Conservation (phyloP, 2,888 invertebrate species). For the Chrysodeixis includens region DNA sequence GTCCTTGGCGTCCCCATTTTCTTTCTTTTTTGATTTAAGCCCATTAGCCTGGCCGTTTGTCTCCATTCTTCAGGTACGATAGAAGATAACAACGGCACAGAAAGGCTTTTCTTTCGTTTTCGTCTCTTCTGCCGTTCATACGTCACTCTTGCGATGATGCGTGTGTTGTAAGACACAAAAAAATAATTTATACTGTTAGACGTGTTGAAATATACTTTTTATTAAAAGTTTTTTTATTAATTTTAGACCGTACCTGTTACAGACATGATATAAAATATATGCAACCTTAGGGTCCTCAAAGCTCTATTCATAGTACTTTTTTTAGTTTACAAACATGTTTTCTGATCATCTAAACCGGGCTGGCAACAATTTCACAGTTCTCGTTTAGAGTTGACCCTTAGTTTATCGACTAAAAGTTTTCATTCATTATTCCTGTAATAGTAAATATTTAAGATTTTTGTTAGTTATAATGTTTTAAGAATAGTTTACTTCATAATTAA, state of each 20-base stretch:
- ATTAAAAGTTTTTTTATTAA: background rate
- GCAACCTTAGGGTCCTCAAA: too few relatives aligned
- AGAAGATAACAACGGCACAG: constrained; percentile 89
- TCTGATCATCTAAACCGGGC: too few relatives aligned
- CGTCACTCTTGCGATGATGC: constrained; percentile 84
- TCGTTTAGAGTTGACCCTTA: too few relatives aligned
- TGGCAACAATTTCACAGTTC: too few relatives aligned
- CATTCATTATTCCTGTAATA: too few relatives aligned
- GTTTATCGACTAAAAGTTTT: too few relatives aligned
- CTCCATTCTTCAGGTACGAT: constrained; percentile 88
- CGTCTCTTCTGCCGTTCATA: constrained; percentile 88
- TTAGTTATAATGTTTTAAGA: too few relatives aligned
- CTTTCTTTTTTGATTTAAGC: constrained; percentile 90
- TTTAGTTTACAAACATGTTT: too few relatives aligned
- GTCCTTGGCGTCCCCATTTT: constrained; percentile 90
- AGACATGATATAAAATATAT: background rate
- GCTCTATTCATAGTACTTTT: too few relatives aligned
- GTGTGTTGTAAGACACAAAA: constrained; percentile 63
- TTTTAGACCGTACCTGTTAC: background rate
- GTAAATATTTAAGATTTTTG: too few relatives aligned
- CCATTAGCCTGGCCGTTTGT: constrained; percentile 90
- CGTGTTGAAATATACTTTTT: constrained; percentile 18
- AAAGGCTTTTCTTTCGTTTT: constrained; percentile 88
- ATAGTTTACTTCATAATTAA: too few relatives aligned
- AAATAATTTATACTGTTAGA: constrained; percentile 51